Evolutionary conservation across 2,888 invertebrate species (phyloP).

Genomic region (Alloscopus bannaensis): DNA sequence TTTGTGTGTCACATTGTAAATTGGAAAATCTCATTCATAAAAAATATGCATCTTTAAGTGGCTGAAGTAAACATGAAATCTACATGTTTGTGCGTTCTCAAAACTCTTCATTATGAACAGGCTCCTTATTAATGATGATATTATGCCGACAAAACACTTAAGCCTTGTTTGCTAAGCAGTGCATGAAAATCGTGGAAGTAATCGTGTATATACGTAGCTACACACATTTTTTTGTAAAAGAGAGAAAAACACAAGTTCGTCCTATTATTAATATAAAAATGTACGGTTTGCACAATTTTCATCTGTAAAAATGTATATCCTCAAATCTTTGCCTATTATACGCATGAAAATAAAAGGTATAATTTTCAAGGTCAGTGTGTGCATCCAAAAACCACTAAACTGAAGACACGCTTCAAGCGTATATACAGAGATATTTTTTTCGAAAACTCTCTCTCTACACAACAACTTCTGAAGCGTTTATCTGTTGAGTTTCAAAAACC

Average conservation of each 20-base stretch:
- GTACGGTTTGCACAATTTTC: not conserved
- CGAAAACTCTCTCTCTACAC: constrained; percentile 40
- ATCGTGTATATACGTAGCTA: not conserved
- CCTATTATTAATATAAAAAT: too few relatives aligned
- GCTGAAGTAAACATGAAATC: too few relatives aligned
- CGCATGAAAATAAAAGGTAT: constrained; percentile 40
- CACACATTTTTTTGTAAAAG: too few relatives aligned
- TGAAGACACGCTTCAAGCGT: constrained; percentile 5
- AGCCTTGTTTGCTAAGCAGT: constrained; percentile 50
- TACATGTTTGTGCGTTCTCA: too few relatives aligned
- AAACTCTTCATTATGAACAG: constrained; percentile 19
- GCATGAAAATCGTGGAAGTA: constrained; percentile 40
- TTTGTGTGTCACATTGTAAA: too few relatives aligned
- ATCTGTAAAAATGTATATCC: not conserved
- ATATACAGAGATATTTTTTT: constrained; percentile 12
- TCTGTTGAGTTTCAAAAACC: not conserved
- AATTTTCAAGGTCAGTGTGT: constrained; percentile 60
- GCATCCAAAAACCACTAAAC: constrained; percentile 43
- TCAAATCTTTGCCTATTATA: constrained; percentile 7
- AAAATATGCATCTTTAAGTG: too few relatives aligned
- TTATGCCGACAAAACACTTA: constrained; percentile 23
- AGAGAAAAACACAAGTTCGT: too few relatives aligned
- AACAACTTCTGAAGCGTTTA: not conserved
- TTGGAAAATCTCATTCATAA: too few relatives aligned
- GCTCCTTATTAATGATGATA: too few relatives aligned